Evolutionary conservation across 1,140 invertebrate genomes (phyloP).

Genomic region (Calliopsis andreniformis): DNA sequence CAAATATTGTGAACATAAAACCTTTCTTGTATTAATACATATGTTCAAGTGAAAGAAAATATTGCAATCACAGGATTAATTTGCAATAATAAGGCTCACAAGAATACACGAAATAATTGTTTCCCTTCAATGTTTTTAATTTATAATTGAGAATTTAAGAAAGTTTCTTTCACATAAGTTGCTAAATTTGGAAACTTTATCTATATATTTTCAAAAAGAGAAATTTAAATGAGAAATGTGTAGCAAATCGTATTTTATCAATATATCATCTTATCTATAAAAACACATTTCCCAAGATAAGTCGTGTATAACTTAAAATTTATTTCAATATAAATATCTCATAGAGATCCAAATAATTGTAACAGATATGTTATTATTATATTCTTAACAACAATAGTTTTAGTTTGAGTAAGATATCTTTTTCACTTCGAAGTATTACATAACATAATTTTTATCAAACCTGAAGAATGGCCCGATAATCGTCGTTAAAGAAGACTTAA

Average conservation of each 20-base stretch:
- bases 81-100: constrained; percentile 57
- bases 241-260: constrained; percentile 4
- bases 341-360: constrained; percentile 18
- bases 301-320: constrained; percentile 48
- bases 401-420: constrained; percentile 21
- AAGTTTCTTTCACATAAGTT: constrained; percentile 7
- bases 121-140: constrained; percentile 52
- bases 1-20: constrained; percentile 27
- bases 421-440: constrained; percentile 34
- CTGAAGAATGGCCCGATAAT: constrained; percentile 30
- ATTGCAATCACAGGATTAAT: constrained; percentile 56
- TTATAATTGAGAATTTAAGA: constrained; percentile 19
- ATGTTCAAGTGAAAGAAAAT: background rate
- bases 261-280: constrained; percentile 21
- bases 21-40: background rate
- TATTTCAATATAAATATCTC: constrained; percentile 41
- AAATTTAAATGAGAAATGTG: constrained; percentile 52
- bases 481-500: constrained; percentile 47
- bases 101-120: constrained; percentile 58
- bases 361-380: constrained; percentile 43
- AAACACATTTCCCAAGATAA: constrained; percentile 42
- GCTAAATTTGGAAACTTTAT: constrained; percentile 8
- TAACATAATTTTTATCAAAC: constrained; percentile 41
- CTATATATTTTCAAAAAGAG: constrained; percentile 43
- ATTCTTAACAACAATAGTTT: constrained; percentile 50